Percentiles rank a stretch among this genome's conserved stretches.
Conservation (phyloP, 2,888 invertebrate genomes). For the Athalia cordata region DNA sequence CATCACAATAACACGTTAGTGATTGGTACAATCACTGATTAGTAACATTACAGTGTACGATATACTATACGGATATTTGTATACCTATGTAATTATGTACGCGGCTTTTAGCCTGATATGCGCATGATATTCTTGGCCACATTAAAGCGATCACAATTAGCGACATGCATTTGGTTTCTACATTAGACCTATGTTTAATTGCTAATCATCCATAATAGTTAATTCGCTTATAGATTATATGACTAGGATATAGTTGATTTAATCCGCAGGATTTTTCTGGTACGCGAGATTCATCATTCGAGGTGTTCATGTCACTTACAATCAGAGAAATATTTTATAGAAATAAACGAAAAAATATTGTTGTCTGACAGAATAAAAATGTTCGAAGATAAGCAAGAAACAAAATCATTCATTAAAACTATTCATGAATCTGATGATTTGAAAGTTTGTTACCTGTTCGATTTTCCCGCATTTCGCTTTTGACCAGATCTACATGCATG, state of each 20-base stretch:
- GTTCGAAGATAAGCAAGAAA: too few relatives aligned
- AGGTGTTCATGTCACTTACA: too few relatives aligned
- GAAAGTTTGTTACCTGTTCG: too few relatives aligned
- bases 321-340: too few relatives aligned
- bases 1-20: slow-evolving; percentile 25
- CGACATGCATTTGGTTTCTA: slow-evolving; percentile 45
- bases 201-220: neutral
- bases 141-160: slow-evolving; percentile 62
- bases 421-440: too few relatives aligned
- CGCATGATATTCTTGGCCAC: slow-evolving; percentile 68
- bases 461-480: too few relatives aligned
- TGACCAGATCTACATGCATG: too few relatives aligned
- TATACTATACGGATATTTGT: too few relatives aligned
- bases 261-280: neutral
- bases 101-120: slow-evolving; percentile 67
- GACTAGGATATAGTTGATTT: neutral
- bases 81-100: slow-evolving; percentile 37
- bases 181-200: slow-evolving; percentile 7
- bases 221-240: neutral
- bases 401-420: too few relatives aligned
- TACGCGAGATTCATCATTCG: too few relatives aligned
- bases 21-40: neutral
- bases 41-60: neutral
- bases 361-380: too few relatives aligned
- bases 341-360: too few relatives aligned